Conservation (phyloP, 2,888 invertebrate species). For the Cactoblastis cactorum region DNA sequence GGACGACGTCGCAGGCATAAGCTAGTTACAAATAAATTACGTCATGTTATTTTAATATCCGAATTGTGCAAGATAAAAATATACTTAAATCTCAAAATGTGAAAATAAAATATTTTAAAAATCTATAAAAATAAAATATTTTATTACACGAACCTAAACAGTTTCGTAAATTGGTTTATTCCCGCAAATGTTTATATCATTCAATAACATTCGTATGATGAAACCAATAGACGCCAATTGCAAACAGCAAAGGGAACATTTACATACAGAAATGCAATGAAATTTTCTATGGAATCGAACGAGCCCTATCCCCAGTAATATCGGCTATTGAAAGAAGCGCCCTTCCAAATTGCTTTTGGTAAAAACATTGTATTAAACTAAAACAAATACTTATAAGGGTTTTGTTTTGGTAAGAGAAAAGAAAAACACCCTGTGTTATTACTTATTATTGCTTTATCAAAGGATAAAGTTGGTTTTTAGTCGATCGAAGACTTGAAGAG, state of each 20-base stretch:
- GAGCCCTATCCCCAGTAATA: slow-evolving; percentile 28
- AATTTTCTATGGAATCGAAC: slow-evolving; percentile 32
- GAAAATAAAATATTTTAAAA: too few relatives aligned
- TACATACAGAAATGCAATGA: slow-evolving; percentile 46
- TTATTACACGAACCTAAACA: slow-evolving; percentile 15
- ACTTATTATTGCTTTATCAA: too few relatives aligned
- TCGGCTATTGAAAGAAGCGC: slow-evolving; percentile 26
- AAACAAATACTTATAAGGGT: background rate
- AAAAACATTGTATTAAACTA: slow-evolving; percentile 1
- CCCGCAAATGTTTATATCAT: slow-evolving; percentile 34
- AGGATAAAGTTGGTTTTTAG: too few relatives aligned
- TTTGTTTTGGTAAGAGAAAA: background rate
- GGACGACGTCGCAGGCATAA: too few relatives aligned
- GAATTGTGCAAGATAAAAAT: too few relatives aligned
- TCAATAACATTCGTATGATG: slow-evolving; percentile 38
- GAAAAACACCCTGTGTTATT: background rate
- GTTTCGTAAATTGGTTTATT: slow-evolving; percentile 1
- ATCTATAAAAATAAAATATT: slow-evolving; percentile 15
- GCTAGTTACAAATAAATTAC: too few relatives aligned
- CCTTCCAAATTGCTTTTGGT: slow-evolving; percentile 22
- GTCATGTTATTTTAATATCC: too few relatives aligned
- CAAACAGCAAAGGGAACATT: slow-evolving; percentile 35
- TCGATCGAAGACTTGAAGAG: too few relatives aligned
- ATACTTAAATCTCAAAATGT: too few relatives aligned
- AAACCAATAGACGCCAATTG: slow-evolving; percentile 43